These are phyloP conservation scores for Menidia beryllina DNA, from an alignment of 2,113 vertebrate species.

Conservation along the genomic window DNA sequence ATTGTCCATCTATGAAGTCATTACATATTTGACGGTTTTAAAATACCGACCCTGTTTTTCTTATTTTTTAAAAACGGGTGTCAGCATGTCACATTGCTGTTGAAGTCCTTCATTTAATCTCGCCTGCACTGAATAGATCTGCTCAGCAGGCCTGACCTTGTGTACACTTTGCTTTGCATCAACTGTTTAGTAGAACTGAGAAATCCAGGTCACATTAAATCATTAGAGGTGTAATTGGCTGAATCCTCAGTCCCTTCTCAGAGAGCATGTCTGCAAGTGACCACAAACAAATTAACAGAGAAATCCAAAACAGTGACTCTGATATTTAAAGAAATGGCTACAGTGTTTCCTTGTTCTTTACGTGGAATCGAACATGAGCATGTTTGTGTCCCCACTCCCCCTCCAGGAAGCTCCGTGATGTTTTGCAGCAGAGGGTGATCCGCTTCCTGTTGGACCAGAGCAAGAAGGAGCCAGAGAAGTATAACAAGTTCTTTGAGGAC, in stretches of 20 bases:
- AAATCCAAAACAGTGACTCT: no score
- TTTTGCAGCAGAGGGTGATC: slow-evolving; percentile 92
- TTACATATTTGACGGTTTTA: no score
- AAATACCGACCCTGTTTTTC: no score
- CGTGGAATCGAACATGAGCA: no score
- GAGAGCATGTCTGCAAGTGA: not conserved
- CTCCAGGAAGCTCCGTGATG: slow-evolving; percentile 90
- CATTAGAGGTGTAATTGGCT: not conserved
- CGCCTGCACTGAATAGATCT: no score
- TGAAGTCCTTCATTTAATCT: no score
- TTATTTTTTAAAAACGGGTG: no score
- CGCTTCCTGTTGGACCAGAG: slow-evolving; percentile 96
- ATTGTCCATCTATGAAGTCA: no score
- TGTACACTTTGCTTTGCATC: not conserved
- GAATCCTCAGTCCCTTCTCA: not conserved
- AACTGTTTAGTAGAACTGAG: not conserved
- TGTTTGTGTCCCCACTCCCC: not conserved
- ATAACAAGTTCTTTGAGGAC: slow-evolving; percentile 93
- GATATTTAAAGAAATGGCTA: no score
- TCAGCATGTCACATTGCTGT: no score
- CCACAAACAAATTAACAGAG: not conserved
- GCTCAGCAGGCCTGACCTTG: no score
- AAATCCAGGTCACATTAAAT: not conserved
- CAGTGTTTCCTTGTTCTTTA: no score
- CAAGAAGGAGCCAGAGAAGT: slow-evolving; percentile 95